These are phyloP conservation scores for Thomomys bottae DNA, from an alignment of 2,113 vertebrate genomes.

Conservation along the genomic window DNA sequence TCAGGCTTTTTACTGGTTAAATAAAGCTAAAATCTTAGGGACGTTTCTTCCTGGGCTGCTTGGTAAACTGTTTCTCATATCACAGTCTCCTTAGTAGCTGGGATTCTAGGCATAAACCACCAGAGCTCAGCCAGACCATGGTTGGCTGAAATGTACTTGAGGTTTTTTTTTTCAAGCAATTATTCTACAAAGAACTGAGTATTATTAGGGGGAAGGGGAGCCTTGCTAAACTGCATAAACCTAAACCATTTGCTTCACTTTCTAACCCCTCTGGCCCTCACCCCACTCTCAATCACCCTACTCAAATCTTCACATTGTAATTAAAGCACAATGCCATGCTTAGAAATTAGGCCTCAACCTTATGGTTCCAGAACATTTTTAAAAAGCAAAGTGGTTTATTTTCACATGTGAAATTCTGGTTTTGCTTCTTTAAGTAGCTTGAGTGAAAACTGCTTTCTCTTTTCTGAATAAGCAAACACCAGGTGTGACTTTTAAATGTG, in stretches of 20 bases:
- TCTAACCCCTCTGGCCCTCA: neutral
- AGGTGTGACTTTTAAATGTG: neutral
- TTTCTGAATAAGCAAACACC: neutral
- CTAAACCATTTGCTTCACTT: neutral
- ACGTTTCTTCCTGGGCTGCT: too few relatives aligned
- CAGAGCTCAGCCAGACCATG: neutral
- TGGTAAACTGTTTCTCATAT: too few relatives aligned
- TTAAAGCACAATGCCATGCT: neutral
- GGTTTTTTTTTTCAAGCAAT: neutral
- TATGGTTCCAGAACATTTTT: neutral
- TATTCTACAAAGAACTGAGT: neutral
- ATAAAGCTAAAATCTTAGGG: too few relatives aligned
- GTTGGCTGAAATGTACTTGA: neutral
- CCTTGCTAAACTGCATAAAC: neutral
- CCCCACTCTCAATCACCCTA: too few relatives aligned
- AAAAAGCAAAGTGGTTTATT: neutral
- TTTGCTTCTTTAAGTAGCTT: neutral
- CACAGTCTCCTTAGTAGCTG: too few relatives aligned
- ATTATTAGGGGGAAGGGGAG: neutral
- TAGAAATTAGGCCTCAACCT: neutral
- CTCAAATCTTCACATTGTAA: neutral
- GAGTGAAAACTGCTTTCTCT: neutral
- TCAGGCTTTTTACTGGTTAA: too few relatives aligned
- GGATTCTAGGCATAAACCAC: too few relatives aligned
- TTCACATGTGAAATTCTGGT: neutral